Evolutionary conservation across 2,797 vertebrate genomes (phyloP).

Genomic region (Typhlichthys eigenmanni): DNA sequence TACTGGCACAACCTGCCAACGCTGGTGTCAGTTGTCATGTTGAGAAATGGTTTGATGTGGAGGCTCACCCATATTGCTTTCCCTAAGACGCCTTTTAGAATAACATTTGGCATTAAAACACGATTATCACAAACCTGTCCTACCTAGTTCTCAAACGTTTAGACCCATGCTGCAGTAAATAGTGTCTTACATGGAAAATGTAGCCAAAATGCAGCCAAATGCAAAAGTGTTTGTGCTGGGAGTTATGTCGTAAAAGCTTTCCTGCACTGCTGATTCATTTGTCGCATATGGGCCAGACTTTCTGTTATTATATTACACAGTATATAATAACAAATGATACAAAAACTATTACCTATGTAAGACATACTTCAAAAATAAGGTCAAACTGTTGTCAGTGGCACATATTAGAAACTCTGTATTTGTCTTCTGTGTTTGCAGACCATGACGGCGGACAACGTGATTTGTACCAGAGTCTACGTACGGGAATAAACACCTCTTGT

Average conservation of each 20-base stretch:
- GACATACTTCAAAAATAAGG: neutral
- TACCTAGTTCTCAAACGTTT: too few relatives aligned
- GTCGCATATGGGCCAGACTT: too few relatives aligned
- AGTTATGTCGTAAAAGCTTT: too few relatives aligned
- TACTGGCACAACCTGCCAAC: neutral
- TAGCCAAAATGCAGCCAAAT: too few relatives aligned
- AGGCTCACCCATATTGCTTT: neutral
- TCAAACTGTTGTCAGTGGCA: neutral
- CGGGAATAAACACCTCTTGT: slow-evolving; percentile 63
- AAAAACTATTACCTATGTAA: too few relatives aligned
- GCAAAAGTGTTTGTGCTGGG: too few relatives aligned
- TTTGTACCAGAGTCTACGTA: slow-evolving; percentile 78
- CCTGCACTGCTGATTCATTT: too few relatives aligned
- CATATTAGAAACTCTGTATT: neutral
- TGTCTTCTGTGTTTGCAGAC: slow-evolving; percentile 64
- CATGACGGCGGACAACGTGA: slow-evolving; percentile 75
- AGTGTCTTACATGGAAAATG: too few relatives aligned
- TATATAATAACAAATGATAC: too few relatives aligned
- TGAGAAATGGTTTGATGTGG: neutral
- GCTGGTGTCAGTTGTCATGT: neutral
- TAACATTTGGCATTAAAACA: neutral
- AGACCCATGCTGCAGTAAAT: too few relatives aligned
- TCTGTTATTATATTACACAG: too few relatives aligned
- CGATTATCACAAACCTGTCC: too few relatives aligned
- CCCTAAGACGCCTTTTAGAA: neutral